Base-by-base conservation (phyloP, 35 echinoderm and acorn worm genomes). In the Heliocidaris erythrogramma region DNA sequence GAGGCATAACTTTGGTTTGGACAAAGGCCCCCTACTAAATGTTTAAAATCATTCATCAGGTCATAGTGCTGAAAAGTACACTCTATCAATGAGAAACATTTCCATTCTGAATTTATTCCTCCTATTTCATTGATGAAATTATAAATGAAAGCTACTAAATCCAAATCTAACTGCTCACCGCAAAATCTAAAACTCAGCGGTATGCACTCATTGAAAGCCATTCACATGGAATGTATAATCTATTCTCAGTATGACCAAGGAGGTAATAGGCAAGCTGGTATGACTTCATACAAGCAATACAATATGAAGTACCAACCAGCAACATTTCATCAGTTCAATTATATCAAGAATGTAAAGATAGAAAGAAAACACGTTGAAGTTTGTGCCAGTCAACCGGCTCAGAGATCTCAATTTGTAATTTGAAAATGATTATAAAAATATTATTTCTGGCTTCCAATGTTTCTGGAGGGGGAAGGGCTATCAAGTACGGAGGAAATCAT, bases 391-490 rank as follows among this genome's bases (percentile, higher is more conserved):
- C 65, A 78, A 78, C 21, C 35, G 35, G 35, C 65, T 21, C 65
- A 2, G 21, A 78, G 18, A 18, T 78, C 65, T 78, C 65, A 89
- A 89, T 89, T 89, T 89, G 87, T 89, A 89, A 89, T 47, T 89
- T 89, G 87, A 89, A 89, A 47, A 89, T 89, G 47, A 89, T 89
- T 89, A 89, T 48, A 31, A 89, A 47, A 89, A 89, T 89, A 89
- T 89, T 48, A 32, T 47, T 47, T 89, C 21, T 32, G 17, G 30
- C 30, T 17, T 32, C 47, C 31, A 4, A 32, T 48, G 32, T 89
- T 48, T 89, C 87, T 89, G 30, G 31, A 89, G 87, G 87, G 87
- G 87, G 31, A 14, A 89, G 12, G 47, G 87, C 87, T 17, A 89
- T 89, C 17, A 13, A 9, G 86, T 32, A 89, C 32, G 31, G 31